Base-by-base conservation (phyloP, 2,888 invertebrate genomes). In the Limnephilus rhombicus region DNA sequence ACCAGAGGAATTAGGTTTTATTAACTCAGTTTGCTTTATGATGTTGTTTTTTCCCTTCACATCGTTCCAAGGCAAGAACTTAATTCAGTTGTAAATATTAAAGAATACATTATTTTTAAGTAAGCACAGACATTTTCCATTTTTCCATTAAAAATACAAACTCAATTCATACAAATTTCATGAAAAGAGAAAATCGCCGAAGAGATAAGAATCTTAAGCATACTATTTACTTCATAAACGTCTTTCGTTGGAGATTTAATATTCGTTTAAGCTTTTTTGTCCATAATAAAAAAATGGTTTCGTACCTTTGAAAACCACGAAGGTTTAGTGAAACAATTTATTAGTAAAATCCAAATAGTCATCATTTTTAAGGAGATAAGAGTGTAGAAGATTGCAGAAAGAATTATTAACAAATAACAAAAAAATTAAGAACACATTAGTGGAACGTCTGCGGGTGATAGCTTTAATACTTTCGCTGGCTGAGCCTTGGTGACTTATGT, bases 141-240 rank as follows among this genome's bases (percentile, higher is more conserved):
- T 68, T 68, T 68, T 68, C 68, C 68, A 68, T 68, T 68, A 68
- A 68, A 68, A 68, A 68, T n/a, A 68, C n/a, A 68, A 68, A 68
- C 68, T 68, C 68, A 68, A 68, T 68, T 68, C 68, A 24, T 24
- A 68, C 24, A 68, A 68, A 68, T 68, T 68, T 68, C 24, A 9
- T 24, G 68, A 68, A 68, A 68, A 24, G 68, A 68, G 24, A 68
- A 68, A 68, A 68, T 68, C 68, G 68, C 68, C 24, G 9, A 68
- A n/a, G 24, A 68, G 68, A 68, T 68, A n/a, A 68, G n/a, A 68
- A 68, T 68, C 68, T 68, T 24, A 68, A 68, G 68, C n/a, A 68
- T 68, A 24, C 68, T 68, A 68, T 68, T 68, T 68, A 68, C 68
- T 68, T 68, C 68, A 68, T 68, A 68, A 68, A 68, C 68, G 68